Percentiles rank a stretch among this genome's conserved stretches.
phyloP scores from a whole-genome alignment of 2,797 vertebrate genomes.

The Hylomyscus alleni region DNA sequence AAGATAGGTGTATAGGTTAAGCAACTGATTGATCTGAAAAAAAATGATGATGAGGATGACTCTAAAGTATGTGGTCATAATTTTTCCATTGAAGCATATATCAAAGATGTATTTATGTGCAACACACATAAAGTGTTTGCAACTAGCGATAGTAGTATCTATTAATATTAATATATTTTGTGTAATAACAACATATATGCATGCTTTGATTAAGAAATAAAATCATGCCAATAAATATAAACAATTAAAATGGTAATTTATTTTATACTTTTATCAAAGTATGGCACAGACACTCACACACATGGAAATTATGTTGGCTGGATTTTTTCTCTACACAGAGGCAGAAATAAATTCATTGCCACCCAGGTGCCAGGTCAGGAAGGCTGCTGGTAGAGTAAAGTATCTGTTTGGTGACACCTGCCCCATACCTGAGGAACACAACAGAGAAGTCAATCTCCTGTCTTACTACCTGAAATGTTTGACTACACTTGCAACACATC shows the following conservation, averaged over 20 bases:
- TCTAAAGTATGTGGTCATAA: neutral
- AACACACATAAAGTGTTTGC: neutral
- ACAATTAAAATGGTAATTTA: neutral
- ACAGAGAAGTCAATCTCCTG: neutral
- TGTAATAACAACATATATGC: no score
- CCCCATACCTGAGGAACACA: rapidly evolving
- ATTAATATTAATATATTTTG: neutral
- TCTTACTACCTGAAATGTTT: neutral
- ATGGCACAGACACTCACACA: rapidly evolving
- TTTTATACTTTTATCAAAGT: no score
- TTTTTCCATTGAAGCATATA: neutral
- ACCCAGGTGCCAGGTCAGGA: neutral
- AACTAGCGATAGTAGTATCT: no score
- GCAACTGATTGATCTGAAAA: neutral
- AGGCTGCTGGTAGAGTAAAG: rapidly evolving
- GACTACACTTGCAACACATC: neutral
- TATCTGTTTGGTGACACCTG: neutral
- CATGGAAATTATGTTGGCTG: no score
- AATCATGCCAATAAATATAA: neutral
- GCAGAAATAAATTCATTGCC: neutral
- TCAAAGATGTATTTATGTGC: no score
- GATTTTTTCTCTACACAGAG: neutral
- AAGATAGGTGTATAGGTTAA: neutral
- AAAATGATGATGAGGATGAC: no score
- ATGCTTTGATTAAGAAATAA: neutral